Evolutionary conservation across 2,113 vertebrate species (phyloP), one percentile per base, ranked within the genome.

Genomic region (Lasiurus cinereus): DNA sequence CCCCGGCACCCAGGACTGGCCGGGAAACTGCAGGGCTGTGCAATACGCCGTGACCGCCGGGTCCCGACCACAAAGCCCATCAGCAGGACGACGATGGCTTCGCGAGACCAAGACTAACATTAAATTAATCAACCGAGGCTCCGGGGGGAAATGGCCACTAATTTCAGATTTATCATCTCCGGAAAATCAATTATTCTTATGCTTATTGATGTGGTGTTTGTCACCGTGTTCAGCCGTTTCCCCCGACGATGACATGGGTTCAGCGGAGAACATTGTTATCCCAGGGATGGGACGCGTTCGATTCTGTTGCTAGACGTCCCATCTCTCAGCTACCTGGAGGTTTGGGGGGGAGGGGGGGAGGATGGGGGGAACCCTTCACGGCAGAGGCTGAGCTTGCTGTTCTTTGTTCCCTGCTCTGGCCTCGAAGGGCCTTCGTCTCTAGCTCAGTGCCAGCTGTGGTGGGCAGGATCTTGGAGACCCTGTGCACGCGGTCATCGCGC

Each of bases 111-210:
- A 98, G 98, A 98, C 97, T 95, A 98, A 98, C 88, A 97, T 98
- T 97, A 98, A 98, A 98, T 98, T 98, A 98, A 98, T 98, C 98
- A 98, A 88, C 96, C 89, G 97, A 94, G 52, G 54, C 97, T 98
- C 98, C 97, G 94, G 97, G 96, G 97, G 97, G 94, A 98, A 98
- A 98, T 98, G 97, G 95, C 95, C 97, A 98, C 98, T 98, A 98
- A 98, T 98, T 98, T 98, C 97, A 97, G 96, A 98, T 98, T 98
- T 98, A 98, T 98, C 97, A 98, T 98, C 97, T 97, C 95, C 94
- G 91, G 96, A 95, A 98, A 98, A 98, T 98, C 98, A 98, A 98
- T 99, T 98, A 98, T 98, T 98, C 97, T 98, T 98, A 98, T 98
- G 98, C 98, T 98, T 98, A 98, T 98, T 98, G 98, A 98, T 98